Conservation (phyloP, 2,888 invertebrate species). For the Pherbina coryleti region DNA sequence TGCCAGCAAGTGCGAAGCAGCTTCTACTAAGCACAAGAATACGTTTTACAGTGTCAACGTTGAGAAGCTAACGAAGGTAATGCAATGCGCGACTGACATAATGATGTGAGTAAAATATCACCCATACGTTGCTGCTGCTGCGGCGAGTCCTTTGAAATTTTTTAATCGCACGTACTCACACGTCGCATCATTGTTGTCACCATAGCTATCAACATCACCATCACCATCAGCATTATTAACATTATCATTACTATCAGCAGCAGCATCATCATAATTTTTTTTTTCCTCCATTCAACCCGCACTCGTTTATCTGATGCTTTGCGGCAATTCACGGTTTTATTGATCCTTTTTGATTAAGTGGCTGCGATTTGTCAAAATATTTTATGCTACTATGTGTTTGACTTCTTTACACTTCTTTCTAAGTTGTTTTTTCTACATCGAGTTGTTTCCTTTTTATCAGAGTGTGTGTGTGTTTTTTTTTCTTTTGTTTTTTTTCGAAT, state of each 20-base stretch:
- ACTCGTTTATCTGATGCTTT: background rate
- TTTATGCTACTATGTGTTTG: constrained; percentile 37
- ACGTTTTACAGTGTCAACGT: background rate
- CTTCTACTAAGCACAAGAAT: background rate
- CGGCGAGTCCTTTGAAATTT: constrained; percentile 16
- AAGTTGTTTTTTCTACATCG: background rate
- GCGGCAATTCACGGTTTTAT: constrained; percentile 39
- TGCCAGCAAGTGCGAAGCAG: constrained; percentile 5
- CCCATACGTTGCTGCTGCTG: background rate
- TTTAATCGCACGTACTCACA: constrained; percentile 17
- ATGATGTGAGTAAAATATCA: constrained; percentile 21
- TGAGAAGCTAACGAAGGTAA: background rate
- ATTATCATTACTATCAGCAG: constrained; percentile 11
- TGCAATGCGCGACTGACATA: constrained; percentile 23
- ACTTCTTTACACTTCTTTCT: background rate
- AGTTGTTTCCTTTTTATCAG: background rate
- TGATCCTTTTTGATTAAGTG: constrained; percentile 53
- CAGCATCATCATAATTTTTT: background rate
- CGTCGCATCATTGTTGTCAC: background rate
- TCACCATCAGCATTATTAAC: constrained; percentile 14
- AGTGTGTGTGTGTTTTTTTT: background rate
- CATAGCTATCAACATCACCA: background rate
- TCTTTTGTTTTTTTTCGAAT: background rate
- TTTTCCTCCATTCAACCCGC: constrained; percentile 19
- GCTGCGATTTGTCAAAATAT: constrained; percentile 53